Conservation (phyloP, 2,113 vertebrate species). For the Gallinago jamesoni region DNA sequence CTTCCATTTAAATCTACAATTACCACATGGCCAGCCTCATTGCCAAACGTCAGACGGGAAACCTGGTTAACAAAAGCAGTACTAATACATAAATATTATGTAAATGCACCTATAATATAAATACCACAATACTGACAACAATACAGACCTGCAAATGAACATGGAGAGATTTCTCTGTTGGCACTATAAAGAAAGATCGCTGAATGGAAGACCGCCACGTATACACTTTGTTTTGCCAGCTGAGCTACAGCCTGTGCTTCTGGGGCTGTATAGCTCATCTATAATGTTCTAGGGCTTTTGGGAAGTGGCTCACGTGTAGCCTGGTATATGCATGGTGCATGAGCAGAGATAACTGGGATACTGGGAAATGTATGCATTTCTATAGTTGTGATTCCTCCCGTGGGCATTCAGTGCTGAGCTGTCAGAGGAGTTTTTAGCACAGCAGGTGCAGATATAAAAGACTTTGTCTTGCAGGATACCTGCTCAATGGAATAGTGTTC, state of each 20-base stretch:
- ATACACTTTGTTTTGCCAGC: not conserved
- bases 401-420: not conserved
- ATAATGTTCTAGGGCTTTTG: not conserved
- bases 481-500: not conserved
- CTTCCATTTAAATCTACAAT: not conserved
- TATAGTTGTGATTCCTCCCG: not conserved
- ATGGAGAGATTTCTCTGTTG: not conserved
- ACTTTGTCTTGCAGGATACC: not conserved
- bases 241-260: not conserved
- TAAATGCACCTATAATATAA: not conserved
- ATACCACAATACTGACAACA: not conserved
- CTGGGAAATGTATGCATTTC: not conserved
- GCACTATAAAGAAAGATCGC: not conserved
- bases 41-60: not conserved
- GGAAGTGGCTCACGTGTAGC: not conserved
- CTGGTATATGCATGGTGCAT: not conserved
- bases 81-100: not conserved
- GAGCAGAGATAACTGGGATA: not conserved
- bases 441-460: not conserved
- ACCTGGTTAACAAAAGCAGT: not conserved
- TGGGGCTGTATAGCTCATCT: not conserved
- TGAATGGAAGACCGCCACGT: rapidly evolving
- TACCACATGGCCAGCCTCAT: not conserved
- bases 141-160: not conserved
- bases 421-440: not conserved